These are phyloP conservation scores for Salvelinus fontinalis DNA, from an alignment of 2,113 vertebrate genomes.

Conservation along the genomic window DNA sequence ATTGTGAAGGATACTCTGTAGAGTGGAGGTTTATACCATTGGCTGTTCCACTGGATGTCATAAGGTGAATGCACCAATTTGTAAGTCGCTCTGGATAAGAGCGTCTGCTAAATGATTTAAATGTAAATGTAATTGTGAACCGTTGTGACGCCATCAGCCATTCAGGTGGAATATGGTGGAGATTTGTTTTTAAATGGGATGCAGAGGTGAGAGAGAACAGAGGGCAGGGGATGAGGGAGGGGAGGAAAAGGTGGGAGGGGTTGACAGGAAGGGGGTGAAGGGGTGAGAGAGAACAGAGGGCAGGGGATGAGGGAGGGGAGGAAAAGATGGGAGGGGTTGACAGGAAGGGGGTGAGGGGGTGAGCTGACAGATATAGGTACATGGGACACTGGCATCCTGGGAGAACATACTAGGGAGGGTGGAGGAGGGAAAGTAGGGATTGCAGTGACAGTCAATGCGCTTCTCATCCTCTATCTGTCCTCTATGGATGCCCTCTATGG, in stretches of 20 bases:
- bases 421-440: not conserved
- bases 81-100: too few species aligned
- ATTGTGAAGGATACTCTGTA: not conserved
- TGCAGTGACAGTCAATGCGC: conserved; percentile 57
- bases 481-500: conserved; percentile 55
- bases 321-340: conserved; percentile 10
- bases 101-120: too few species aligned
- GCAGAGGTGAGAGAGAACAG: not conserved
- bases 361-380: conserved; percentile 19
- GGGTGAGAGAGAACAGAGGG: too few species aligned
- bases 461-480: conserved; percentile 60
- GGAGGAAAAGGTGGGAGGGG: conserved; percentile 7
- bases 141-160: not conserved
- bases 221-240: conserved; percentile 3
- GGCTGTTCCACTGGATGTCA: too few species aligned
- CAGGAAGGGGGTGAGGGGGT: conserved; percentile 27
- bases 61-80: too few species aligned
- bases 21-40: conserved; percentile 9
- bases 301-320: not conserved
- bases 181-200: too few species aligned
- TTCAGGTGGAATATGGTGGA: not conserved
- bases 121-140: too few species aligned
- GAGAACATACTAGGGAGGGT: conserved; percentile 35
- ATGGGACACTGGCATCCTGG: conserved; percentile 21
- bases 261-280: conserved; percentile 11